Conservation (phyloP, 2,888 invertebrate species). For the Xestia c-nigrum region DNA sequence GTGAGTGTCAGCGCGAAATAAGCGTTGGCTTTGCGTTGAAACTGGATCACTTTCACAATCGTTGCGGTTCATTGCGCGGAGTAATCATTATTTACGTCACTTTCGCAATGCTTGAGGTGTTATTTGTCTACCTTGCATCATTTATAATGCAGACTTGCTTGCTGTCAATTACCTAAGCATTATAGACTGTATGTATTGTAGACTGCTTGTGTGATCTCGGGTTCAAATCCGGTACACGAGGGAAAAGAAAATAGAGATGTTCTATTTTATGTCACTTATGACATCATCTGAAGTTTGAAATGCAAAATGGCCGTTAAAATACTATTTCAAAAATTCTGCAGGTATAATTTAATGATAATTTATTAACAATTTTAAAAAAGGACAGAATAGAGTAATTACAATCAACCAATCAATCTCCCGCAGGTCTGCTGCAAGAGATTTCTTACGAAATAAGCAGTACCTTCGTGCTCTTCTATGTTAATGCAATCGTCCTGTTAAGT, state of each 20-base stretch:
- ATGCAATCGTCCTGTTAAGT: too few species aligned
- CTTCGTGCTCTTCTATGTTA: too few species aligned
- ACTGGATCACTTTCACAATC: conserved; percentile 66
- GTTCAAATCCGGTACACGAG: background rate
- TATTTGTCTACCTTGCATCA: background rate
- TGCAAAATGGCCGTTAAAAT: background rate
- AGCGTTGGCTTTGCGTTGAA: conserved; percentile 8
- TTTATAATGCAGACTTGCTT: background rate
- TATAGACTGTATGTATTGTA: background rate
- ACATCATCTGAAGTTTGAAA: background rate
- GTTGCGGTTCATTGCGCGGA: conserved; percentile 45
- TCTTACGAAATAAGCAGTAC: too few species aligned
- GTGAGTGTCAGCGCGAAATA: conserved; percentile 33
- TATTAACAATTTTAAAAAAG: background rate
- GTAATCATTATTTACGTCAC: conserved; percentile 9
- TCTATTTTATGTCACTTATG: background rate
- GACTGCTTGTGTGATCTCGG: background rate
- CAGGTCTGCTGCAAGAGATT: too few species aligned
- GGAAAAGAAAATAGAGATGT: background rate
- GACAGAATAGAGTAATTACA: background rate
- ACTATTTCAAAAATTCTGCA: background rate
- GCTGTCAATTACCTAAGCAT: background rate
- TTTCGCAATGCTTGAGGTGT: conserved; percentile 3
- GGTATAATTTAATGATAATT: background rate
- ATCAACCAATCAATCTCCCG: background rate